Percentiles rank a stretch among this genome's conserved stretches.
Conservation (phyloP, 2,113 vertebrate genomes). For the Furnarius figulus region DNA sequence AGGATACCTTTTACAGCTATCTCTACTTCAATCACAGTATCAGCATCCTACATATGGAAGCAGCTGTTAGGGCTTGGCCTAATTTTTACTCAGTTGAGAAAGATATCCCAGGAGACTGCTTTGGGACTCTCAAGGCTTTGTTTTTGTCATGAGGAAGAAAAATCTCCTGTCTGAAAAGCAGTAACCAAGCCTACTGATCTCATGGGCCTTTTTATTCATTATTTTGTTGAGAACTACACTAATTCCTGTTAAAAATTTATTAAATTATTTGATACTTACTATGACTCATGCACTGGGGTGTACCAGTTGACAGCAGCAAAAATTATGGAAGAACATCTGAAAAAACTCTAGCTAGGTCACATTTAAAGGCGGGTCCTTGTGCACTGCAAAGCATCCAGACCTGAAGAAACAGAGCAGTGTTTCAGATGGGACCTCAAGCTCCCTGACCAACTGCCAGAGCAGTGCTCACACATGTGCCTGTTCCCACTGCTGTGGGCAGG, state of each 20-base stretch:
- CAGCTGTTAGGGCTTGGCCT: background rate
- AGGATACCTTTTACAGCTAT: background rate
- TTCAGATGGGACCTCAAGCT: background rate
- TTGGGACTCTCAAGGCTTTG: background rate
- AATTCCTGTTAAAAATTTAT: background rate
- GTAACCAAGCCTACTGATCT: background rate
- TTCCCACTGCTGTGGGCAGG: background rate
- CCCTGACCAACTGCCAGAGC: fast-evolving
- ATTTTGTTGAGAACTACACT: background rate
- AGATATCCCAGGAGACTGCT: background rate
- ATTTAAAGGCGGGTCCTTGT: background rate
- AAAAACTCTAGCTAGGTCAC: background rate
- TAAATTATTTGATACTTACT: background rate
- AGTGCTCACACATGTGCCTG: fast-evolving
- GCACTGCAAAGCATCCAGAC: background rate
- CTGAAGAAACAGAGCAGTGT: background rate
- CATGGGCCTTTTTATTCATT: background rate
- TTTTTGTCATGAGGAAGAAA: background rate
- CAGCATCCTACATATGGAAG: background rate
- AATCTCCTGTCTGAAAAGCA: background rate
- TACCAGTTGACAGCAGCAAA: background rate
- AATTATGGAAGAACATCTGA: background rate
- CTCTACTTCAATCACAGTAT: background rate
- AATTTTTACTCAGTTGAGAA: background rate
- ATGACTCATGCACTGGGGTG: background rate